Conservation (phyloP, 2,113 vertebrate species). For the Poeciliopsis occidentalis region DNA sequence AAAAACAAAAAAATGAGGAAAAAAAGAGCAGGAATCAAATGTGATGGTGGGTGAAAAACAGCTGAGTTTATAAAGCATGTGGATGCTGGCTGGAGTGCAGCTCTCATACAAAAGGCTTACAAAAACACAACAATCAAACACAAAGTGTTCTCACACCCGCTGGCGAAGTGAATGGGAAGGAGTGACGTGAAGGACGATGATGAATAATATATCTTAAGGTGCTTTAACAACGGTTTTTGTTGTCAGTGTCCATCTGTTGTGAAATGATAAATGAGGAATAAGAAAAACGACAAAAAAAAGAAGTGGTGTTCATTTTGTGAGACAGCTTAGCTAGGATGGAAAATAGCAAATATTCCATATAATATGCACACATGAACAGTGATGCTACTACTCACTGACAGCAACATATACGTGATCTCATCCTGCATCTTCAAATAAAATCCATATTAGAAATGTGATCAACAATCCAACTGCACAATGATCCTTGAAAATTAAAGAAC, state of each 20-base stretch:
- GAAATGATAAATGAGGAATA: slow-evolving; percentile 41
- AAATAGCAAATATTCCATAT: slow-evolving; percentile 12
- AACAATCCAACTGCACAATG: slow-evolving; percentile 8
- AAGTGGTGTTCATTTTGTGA: slow-evolving; percentile 37
- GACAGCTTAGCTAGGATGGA: slow-evolving; percentile 15
- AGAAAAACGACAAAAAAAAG: slow-evolving; percentile 13
- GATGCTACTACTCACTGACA: slow-evolving; percentile 37
- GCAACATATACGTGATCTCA: neutral
- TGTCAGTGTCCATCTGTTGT: slow-evolving; percentile 61
- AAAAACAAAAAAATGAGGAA: slow-evolving; percentile 34
- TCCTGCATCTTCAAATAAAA: slow-evolving; percentile 46
- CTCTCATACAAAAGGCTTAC: slow-evolving; percentile 90
- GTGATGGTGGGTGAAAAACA: slow-evolving; percentile 76
- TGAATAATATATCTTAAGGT: slow-evolving; percentile 83
- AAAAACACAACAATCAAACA: slow-evolving; percentile 82
- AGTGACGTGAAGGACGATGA: slow-evolving; percentile 42
- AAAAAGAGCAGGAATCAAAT: slow-evolving; percentile 65
- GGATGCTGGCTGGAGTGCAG: slow-evolving; percentile 78
- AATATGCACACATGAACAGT: slow-evolving; percentile 38
- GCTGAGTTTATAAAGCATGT: slow-evolving; percentile 84
- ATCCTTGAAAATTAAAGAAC: slow-evolving; percentile 28
- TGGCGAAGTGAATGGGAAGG: slow-evolving; percentile 42
- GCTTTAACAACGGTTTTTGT: slow-evolving; percentile 72
- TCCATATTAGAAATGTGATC: slow-evolving; percentile 27
- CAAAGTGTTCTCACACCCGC: slow-evolving; percentile 58